Conservation (phyloP, 2,888 invertebrate species). For the Lepidochitona cinerea region DNA sequence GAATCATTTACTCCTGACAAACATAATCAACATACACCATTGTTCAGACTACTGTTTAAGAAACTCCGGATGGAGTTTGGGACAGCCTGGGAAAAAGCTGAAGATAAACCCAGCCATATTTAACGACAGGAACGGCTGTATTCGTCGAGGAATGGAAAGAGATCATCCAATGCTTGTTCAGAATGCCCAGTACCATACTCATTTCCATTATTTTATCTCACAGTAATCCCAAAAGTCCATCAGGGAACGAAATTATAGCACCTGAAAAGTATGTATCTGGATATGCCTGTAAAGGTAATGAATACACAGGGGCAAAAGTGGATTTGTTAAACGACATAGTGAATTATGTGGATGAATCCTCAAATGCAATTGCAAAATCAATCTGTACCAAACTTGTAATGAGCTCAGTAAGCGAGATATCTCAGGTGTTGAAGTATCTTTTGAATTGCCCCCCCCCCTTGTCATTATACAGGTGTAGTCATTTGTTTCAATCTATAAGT, state of each 20-base stretch:
- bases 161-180: slow-evolving; percentile 41
- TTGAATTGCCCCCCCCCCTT: slow-evolving; percentile 32
- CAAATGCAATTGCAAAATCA: slow-evolving; percentile 20
- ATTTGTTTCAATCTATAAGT: slow-evolving; percentile 35
- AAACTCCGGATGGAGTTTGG: slow-evolving; percentile 38
- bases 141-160: slow-evolving; percentile 38
- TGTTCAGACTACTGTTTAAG: slow-evolving; percentile 34
- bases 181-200: slow-evolving; percentile 36
- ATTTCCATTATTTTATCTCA: slow-evolving; percentile 37
- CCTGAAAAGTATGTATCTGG: slow-evolving; percentile 26
- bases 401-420: slow-evolving; percentile 35
- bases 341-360: not conserved
- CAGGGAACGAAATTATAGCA: slow-evolving; percentile 34
- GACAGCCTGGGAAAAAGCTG: slow-evolving; percentile 16
- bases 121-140: slow-evolving; percentile 34
- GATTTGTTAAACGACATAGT: slow-evolving; percentile 30
- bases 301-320: slow-evolving; percentile 29
- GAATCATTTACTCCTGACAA: slow-evolving; percentile 29
- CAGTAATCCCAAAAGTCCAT: slow-evolving; percentile 32
- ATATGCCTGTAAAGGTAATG: slow-evolving; percentile 41
- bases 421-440: slow-evolving; percentile 27
- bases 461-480: slow-evolving; percentile 12
- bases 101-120: slow-evolving; percentile 27
- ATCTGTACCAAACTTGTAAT: slow-evolving; percentile 33
- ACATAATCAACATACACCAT: slow-evolving; percentile 31